phyloP scores from a whole-genome alignment of 2,797 vertebrate species.

The Periophthalmus magnuspinnatus region DNA sequence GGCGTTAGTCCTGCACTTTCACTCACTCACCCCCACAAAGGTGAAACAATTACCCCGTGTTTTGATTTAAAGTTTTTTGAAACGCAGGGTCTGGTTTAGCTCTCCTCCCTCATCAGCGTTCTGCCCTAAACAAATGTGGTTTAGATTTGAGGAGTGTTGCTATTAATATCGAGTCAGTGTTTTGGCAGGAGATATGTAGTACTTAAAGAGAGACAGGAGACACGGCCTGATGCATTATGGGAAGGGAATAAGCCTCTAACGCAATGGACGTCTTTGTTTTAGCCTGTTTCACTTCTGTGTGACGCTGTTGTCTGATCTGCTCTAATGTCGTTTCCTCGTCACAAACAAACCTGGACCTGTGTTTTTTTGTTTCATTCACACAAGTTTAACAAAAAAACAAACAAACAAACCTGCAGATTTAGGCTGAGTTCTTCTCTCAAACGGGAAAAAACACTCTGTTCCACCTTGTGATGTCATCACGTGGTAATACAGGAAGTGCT shows the following conservation, averaged over 20 bases:
- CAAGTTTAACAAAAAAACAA: too few species aligned
- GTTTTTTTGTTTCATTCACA: too few species aligned
- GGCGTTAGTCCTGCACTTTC: constrained; percentile 30
- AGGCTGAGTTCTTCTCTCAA: too few species aligned
- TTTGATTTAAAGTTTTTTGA: constrained; percentile 37
- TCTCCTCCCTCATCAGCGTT: constrained; percentile 32
- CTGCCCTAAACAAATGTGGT: constrained; percentile 74
- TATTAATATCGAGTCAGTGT: constrained; percentile 74
- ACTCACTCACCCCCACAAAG: constrained; percentile 28
- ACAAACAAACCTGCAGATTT: too few species aligned
- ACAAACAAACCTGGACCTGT: too few species aligned
- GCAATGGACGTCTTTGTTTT: constrained; percentile 45
- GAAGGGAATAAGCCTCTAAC: constrained; percentile 58
- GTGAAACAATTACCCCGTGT: constrained; percentile 59
- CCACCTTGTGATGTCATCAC: too few species aligned
- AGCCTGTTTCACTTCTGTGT: too few species aligned
- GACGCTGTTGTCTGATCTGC: too few species aligned
- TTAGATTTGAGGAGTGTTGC: constrained; percentile 68
- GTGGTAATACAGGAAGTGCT: too few species aligned
- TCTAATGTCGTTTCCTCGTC: too few species aligned
- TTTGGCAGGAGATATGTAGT: constrained; percentile 73
- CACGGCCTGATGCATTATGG: constrained; percentile 62
- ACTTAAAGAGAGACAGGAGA: constrained; percentile 64
- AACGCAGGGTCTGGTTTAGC: constrained; percentile 52
- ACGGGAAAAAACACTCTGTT: too few species aligned